Base-by-base conservation (phyloP, 2,113 vertebrate species). In the Eublepharis macularius region DNA sequence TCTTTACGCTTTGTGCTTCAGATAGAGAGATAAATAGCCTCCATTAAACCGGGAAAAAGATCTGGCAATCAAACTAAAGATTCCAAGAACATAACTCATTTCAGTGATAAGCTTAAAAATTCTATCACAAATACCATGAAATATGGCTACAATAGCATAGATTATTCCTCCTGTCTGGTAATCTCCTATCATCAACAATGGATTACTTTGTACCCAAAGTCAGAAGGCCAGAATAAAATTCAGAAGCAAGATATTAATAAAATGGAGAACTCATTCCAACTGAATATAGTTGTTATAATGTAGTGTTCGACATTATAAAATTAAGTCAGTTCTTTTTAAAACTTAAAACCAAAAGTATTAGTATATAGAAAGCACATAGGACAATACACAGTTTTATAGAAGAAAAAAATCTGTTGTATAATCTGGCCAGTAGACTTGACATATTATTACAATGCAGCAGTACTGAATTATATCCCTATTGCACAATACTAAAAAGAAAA, bases 1-100 rank as follows among this genome's bases (percentile, higher is more conserved):
- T 66, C 43, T 93, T 92, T 84, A 86, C 87, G 93, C 89, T 91
- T 93, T 90, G 87, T 63, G 89, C 79, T 91, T 92, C 91, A 90
- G 76, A 94, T 81, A 84, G 36, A 89, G 66, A 91, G 73, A 91
- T 17, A 85, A 69, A 92, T 74, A 92, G 82, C 12, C 41, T 45
- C 85, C 88, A 81, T 57, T 17, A 72, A 93, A 88, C 84, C 65
- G 54, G 43, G 60, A 88, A 79, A 92, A 66, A 57, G 70, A 84
- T 45, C 79, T 0, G 0, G 49, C 74, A 83, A 41, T 54, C 89
- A 88, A 93, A 92, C 89, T 89, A 92, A 0, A 21, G 80, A 78
- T 87, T 89, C 72, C 84, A 36, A 21, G 87, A 92, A 86, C 70
- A 85, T 88, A 57, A 86, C 88, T 88, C 74, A 49, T 92, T 87